Conservation (phyloP, 1,140 invertebrate species). For the Chionoecetes opilio region DNA sequence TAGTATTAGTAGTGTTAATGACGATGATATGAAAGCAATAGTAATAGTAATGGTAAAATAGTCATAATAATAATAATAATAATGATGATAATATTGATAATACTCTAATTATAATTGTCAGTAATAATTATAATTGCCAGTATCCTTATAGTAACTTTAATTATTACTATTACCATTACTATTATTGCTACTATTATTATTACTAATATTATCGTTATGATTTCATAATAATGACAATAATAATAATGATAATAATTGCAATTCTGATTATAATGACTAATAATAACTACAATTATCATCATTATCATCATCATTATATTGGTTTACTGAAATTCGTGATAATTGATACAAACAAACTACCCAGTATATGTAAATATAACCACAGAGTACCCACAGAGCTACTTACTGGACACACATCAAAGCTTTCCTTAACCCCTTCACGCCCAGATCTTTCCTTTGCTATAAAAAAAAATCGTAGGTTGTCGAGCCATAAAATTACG, state of each 20-base stretch:
- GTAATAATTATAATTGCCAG: neutral
- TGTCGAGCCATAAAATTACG: too few species aligned
- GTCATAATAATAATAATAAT: neutral
- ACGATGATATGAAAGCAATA: constrained; percentile 1
- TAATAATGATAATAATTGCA: neutral
- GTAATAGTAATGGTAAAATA: neutral
- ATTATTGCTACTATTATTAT: neutral
- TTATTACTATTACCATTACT: neutral
- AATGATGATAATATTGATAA: neutral
- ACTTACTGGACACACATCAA: too few species aligned
- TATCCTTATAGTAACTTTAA: neutral
- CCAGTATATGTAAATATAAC: too few species aligned
- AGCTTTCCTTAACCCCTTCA: too few species aligned
- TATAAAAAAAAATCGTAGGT: too few species aligned
- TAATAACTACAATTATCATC: neutral
- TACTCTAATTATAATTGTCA: too few species aligned
- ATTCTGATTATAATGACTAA: neutral
- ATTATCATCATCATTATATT: neutral
- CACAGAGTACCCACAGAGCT: too few species aligned
- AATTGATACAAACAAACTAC: too few species aligned
- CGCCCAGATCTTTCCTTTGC: too few species aligned
- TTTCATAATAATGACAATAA: neutral
- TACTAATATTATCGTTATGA: neutral
- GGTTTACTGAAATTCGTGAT: too few species aligned
- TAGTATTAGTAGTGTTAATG: too few species aligned